Base-by-base conservation (phyloP, 2,888 invertebrate genomes). In the Theristus sp. region DNA sequence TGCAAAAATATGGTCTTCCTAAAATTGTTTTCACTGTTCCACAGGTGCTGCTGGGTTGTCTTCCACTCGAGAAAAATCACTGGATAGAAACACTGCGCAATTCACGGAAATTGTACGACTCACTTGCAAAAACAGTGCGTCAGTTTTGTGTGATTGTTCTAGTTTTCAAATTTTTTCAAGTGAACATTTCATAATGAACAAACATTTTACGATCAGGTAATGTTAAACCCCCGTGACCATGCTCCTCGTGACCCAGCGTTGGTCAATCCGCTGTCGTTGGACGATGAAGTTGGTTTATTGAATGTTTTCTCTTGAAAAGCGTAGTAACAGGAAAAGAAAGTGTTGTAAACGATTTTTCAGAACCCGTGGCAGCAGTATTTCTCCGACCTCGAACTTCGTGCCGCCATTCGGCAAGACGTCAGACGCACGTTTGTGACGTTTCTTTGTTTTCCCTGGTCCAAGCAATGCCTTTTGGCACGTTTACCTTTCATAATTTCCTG, bases 351-450 rank as follows among this genome's bases (percentile, higher is more conserved):
- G 13, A 56, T 64, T 62, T 78, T 78, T n/a, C 76, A 87, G 84
- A 87, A 86, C 73, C 82, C 83, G 0, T 88, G 87, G 87, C 84
- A 85, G 70, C 84, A 84, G 69, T 86, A 84, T 75, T 88, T 87
- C 74, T 83, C 83, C 74, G 86, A 87, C 74, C 82, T 83, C 66
- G 86, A 86, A 66, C 77, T 87, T 28, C 81, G 84, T 67, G 80
- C 82, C 26, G 79, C 85, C 22, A 87, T 87, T 57, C 79, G 82
- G 6, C 86, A 87, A 74, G 87, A 87, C 77, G 87, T 87, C 1
- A 81, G 85, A 17, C 77, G 87, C 67, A 87, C 87, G 65, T 78
- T 69, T 71, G 75, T 28, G 52, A 6, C 6, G 52, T 52, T 52
- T 10, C n/a, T 10, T 52, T 24, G n/a, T 52, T 10, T 1, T 54